These are phyloP conservation scores for Geococcyx californianus DNA, from an alignment of 2,113 vertebrate genomes.

Conservation along the genomic window DNA sequence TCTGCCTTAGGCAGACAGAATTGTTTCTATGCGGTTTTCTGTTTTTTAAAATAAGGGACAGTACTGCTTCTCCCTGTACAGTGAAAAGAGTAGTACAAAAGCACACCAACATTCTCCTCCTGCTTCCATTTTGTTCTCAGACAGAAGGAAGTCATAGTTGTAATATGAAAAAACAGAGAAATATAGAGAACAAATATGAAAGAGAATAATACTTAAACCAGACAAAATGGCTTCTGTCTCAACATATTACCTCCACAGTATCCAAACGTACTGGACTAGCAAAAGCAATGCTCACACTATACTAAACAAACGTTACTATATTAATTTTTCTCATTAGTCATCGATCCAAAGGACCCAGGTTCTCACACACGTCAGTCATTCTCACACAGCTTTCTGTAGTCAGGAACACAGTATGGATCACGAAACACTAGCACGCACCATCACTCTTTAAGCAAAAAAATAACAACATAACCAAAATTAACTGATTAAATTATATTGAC, in stretches of 20 bases:
- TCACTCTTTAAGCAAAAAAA: background rate
- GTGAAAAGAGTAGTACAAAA: background rate
- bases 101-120: background rate
- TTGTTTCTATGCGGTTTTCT: background rate
- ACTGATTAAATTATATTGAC: background rate
- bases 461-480: background rate
- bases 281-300: background rate
- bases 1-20: background rate
- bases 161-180: background rate
- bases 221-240: background rate
- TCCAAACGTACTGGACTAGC: background rate
- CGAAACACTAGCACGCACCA: background rate
- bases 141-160: background rate
- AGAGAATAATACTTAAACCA: background rate
- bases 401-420: background rate
- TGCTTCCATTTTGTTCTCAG: conserved; percentile 5
- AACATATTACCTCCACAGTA: background rate
- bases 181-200: background rate
- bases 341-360: background rate
- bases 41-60: background rate
- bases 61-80: background rate
- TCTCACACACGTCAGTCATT: background rate
- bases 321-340: background rate
- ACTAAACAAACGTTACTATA: background rate
- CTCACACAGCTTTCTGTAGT: background rate